Percentiles rank a stretch among this genome's conserved stretches.
These are phyloP conservation scores for Asarcornis scutulata DNA, from an alignment of 2,113 vertebrate genomes.

Conservation along the genomic window DNA sequence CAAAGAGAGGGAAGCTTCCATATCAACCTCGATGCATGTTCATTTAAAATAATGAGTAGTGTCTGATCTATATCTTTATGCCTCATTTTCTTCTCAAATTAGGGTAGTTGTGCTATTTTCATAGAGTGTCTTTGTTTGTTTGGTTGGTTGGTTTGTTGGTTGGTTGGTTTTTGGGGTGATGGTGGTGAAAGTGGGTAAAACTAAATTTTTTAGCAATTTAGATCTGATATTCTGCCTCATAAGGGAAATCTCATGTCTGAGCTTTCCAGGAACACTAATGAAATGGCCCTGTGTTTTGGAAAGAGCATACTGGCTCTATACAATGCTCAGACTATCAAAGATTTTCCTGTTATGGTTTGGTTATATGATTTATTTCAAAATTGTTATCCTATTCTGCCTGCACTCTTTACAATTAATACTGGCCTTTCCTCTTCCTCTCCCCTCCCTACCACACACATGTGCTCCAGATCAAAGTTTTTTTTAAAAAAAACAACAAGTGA, in stretches of 20 bases:
- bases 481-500: not conserved
- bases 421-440: conserved; percentile 43
- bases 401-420: not conserved
- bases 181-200: not conserved
- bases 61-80: not conserved
- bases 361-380: conserved; percentile 48
- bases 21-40: not conserved
- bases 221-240: not conserved
- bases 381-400: conserved; percentile 18
- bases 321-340: not conserved
- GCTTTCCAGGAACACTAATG: conserved; percentile 11
- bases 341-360: conserved; percentile 59
- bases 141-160: not conserved
- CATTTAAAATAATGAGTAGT: not conserved
- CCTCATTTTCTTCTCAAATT: not conserved
- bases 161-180: not conserved
- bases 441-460: not conserved
- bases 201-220: not conserved
- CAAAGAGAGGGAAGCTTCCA: not conserved
- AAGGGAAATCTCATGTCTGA: not conserved
- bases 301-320: not conserved
- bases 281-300: not conserved
- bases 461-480: conserved; percentile 28
- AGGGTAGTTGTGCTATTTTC: not conserved
- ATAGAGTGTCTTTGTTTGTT: too few species aligned